Evolutionary conservation across 1,140 invertebrate species (phyloP).

Genomic region (Polypedilum vanderplanki): DNA sequence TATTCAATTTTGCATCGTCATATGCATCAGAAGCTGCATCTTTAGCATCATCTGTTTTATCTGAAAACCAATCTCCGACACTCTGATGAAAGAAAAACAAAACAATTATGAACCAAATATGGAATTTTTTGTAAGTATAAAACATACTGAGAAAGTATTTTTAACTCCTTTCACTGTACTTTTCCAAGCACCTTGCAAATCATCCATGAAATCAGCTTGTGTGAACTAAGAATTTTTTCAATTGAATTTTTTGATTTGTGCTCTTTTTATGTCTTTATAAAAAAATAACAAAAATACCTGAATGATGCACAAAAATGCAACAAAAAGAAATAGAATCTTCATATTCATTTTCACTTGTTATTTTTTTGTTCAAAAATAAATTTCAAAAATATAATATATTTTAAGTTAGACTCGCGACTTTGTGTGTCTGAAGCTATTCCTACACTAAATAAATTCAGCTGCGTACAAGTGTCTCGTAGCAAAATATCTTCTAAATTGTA

Average conservation of each 20-base stretch:
- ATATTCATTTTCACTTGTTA: not conserved
- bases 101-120: not conserved
- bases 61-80: not conserved
- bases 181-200: not conserved
- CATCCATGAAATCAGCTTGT: constrained; percentile 15
- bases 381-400: not conserved
- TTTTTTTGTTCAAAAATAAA: not conserved
- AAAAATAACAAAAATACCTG: not conserved
- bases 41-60: not conserved
- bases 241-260: not conserved
- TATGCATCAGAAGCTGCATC: not conserved
- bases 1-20: not conserved
- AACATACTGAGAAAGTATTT: constrained; percentile 5
- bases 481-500: not conserved
- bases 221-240: not conserved
- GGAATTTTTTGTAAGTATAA: not conserved
- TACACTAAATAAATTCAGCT: not conserved
- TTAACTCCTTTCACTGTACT: not conserved
- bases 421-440: not conserved
- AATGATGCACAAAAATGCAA: constrained; percentile 11
- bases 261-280: not conserved
- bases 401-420: not conserved
- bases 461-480: not conserved
- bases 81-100: not conserved
- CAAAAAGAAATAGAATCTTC: not conserved